Evolutionary conservation across 2,113 vertebrate genomes (phyloP).

Genomic region (Polypterus bichir): DNA sequence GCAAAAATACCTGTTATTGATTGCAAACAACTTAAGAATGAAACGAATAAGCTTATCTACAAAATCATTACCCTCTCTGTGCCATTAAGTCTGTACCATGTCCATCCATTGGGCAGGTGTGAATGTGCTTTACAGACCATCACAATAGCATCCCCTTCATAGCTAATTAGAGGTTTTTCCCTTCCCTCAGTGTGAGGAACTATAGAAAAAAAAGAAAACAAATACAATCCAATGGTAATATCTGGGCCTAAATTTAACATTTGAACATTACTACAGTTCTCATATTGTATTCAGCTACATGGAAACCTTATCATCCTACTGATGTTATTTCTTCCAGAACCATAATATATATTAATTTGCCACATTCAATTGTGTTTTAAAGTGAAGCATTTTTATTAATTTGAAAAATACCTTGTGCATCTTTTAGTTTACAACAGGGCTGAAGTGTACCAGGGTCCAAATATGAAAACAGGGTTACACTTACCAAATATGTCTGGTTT

Average conservation of each 20-base stretch:
- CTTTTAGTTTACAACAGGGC: no score
- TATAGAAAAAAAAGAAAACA: constrained; percentile 26
- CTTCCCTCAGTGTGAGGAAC: constrained; percentile 38
- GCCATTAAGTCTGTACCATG: constrained; percentile 41
- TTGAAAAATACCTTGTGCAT: no score
- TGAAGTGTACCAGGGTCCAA: no score
- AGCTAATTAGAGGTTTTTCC: constrained; percentile 36
- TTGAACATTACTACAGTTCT: no score
- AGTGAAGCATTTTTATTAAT: background rate
- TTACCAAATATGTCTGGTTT: no score
- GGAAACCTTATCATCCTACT: no score
- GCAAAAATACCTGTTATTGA: constrained; percentile 26
- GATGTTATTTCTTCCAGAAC: background rate
- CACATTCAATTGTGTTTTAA: no score
- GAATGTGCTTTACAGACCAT: constrained; percentile 30
- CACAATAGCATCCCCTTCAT: constrained; percentile 33
- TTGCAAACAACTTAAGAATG: background rate
- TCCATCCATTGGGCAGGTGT: constrained; percentile 32
- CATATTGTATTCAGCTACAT: no score
- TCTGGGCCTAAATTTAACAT: no score
- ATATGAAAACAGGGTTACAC: no score
- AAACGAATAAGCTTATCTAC: constrained; percentile 7
- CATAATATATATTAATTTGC: no score
- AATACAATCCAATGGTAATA: no score
- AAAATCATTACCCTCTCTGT: constrained; percentile 36